Evolutionary conservation across 2,888 invertebrate genomes (phyloP).

Genomic region (Clunio marinus): DNA sequence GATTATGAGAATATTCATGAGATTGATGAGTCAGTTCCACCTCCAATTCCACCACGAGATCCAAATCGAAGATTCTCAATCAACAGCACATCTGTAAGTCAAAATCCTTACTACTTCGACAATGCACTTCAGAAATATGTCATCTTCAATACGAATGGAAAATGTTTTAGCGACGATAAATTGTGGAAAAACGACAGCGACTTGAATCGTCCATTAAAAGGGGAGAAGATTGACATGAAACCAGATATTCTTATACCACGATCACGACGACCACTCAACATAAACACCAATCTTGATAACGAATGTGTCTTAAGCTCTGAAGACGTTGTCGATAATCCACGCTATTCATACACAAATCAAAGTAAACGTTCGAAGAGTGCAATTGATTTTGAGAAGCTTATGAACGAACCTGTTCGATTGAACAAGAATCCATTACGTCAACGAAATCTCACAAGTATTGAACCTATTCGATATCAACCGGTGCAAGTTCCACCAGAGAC

Average conservation of each 20-base stretch:
- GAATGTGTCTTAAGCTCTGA: slow-evolving; percentile 52
- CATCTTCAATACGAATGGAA: slow-evolving; percentile 42
- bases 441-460: slow-evolving; percentile 45
- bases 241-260: slow-evolving; percentile 53
- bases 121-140: slow-evolving; percentile 33
- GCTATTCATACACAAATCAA: slow-evolving; percentile 40
- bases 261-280: slow-evolving; percentile 67
- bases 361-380: slow-evolving; percentile 34
- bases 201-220: slow-evolving; percentile 44
- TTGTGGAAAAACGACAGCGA: slow-evolving; percentile 47
- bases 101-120: slow-evolving; percentile 36
- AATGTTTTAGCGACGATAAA: slow-evolving; percentile 51
- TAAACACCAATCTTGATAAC: slow-evolving; percentile 49
- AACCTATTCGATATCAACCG: slow-evolving; percentile 43
- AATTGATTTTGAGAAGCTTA: slow-evolving; percentile 29
- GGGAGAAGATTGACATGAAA: slow-evolving; percentile 40
- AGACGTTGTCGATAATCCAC: slow-evolving; percentile 42
- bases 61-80: slow-evolving; percentile 58
- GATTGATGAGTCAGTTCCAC: slow-evolving; percentile 56
- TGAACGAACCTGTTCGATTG: slow-evolving; percentile 13
- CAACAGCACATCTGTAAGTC: slow-evolving; percentile 47
- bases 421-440: not conserved
- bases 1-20: slow-evolving; percentile 42
- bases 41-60: slow-evolving; percentile 76
- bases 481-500: slow-evolving; percentile 49